These are phyloP conservation scores for Cephalopterus ornatus DNA, from an alignment of 2,113 vertebrate species.

Conservation along the genomic window DNA sequence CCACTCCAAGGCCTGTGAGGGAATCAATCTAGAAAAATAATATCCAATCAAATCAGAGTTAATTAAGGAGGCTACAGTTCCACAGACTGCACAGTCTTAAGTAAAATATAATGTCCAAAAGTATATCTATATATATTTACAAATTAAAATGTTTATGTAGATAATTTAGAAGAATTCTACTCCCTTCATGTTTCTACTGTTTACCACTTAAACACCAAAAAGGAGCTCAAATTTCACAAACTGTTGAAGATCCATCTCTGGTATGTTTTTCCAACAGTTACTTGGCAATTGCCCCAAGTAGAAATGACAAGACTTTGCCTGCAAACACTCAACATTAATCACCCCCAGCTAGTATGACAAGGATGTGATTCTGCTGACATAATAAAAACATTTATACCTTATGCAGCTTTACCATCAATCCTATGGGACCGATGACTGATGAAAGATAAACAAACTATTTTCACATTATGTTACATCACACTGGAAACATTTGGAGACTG, in stretches of 20 bases:
- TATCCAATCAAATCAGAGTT: neutral
- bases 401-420: neutral
- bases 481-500: neutral
- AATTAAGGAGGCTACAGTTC: neutral
- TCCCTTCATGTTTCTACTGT: neutral
- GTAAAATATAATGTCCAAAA: neutral
- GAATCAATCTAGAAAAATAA: slow-evolving; percentile 88
- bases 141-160: neutral
- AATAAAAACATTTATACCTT: neutral
- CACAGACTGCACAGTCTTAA: neutral
- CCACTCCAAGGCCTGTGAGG: slow-evolving; percentile 92
- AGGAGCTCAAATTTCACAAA: neutral
- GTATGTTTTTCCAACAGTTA: neutral
- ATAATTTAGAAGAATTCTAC: neutral
- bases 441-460: neutral
- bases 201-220: neutral
- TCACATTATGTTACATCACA: neutral
- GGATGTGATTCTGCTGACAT: neutral
- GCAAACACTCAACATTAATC: neutral
- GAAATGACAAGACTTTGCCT: neutral
- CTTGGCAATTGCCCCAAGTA: neutral
- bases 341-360: neutral
- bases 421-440: neutral
- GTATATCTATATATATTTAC: neutral
- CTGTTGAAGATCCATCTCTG: neutral